Evolutionary conservation across 2,113 vertebrate genomes (phyloP).

Genomic region (Dicentrarchus labrax): DNA sequence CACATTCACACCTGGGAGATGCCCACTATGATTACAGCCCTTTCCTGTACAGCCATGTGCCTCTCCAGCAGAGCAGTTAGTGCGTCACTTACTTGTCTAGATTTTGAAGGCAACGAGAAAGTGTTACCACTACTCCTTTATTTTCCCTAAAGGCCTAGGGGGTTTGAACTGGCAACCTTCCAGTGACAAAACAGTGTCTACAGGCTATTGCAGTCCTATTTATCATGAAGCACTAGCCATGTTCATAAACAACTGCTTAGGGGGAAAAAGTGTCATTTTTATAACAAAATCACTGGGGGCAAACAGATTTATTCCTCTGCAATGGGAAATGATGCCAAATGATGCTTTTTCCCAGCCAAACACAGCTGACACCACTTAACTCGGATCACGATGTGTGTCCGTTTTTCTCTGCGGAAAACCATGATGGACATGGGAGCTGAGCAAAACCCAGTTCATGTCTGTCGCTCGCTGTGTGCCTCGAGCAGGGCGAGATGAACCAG

Average conservation of each 20-base stretch:
- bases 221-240: constrained; percentile 31
- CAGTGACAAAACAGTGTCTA: constrained; percentile 16
- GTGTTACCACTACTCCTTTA: constrained; percentile 7
- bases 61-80: constrained; percentile 22
- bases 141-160: background rate
- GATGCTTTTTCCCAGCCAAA: constrained; percentile 17
- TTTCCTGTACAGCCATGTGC: constrained; percentile 41
- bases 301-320: constrained; percentile 37
- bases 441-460: constrained; percentile 2
- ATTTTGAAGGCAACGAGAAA: constrained; percentile 1
- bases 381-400: constrained; percentile 13
- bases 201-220: constrained; percentile 23
- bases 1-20: constrained; percentile 51
- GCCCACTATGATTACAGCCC: constrained; percentile 51
- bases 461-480: constrained; percentile 3
- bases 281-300: constrained; percentile 37
- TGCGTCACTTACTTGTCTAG: constrained; percentile 9
- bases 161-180: constrained; percentile 52
- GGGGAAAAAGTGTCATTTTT: constrained; percentile 31
- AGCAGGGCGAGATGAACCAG: constrained; percentile 19
- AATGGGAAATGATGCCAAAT: constrained; percentile 18
- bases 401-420: constrained; percentile 8
- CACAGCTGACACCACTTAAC: constrained; percentile 34
- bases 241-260: constrained; percentile 41
- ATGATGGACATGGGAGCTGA: background rate